phyloP scores from a whole-genome alignment of 1,140 invertebrate genomes.

The Nylanderia fulva region DNA sequence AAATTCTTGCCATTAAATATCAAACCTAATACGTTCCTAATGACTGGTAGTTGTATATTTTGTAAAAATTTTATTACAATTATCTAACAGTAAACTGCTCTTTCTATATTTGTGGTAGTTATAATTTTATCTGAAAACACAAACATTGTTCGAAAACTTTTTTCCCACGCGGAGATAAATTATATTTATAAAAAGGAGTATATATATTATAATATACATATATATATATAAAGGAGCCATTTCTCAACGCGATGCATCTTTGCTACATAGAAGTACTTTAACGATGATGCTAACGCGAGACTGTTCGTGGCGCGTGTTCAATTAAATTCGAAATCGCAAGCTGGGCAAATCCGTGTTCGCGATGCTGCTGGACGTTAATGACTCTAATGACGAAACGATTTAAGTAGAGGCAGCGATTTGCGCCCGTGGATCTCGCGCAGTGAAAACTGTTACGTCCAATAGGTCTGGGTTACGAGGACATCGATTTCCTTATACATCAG shows the following conservation, averaged over 20 bases:
- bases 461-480: constrained; percentile 82
- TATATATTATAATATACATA: no score
- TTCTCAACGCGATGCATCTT: constrained; percentile 11
- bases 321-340: constrained; percentile 36
- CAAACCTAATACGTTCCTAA: background rate
- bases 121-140: background rate
- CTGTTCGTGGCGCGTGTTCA: constrained; percentile 2
- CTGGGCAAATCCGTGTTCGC: constrained; percentile 10
- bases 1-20: constrained; percentile 1
- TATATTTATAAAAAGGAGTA: background rate
- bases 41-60: background rate
- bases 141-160: background rate
- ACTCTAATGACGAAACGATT: constrained; percentile 51
- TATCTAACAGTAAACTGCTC: background rate
- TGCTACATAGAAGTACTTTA: constrained; percentile 20
- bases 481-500: constrained; percentile 74
- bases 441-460: constrained; percentile 80
- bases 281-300: constrained; percentile 1
- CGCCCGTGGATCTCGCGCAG: constrained; percentile 75
- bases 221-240: background rate
- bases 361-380: constrained; percentile 15
- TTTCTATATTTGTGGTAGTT: background rate
- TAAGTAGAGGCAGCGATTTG: constrained; percentile 48
- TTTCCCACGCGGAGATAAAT: background rate
- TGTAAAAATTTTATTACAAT: background rate